Conservation (phyloP, 2,888 invertebrate species). For the Sarcophaga rosellei region DNA sequence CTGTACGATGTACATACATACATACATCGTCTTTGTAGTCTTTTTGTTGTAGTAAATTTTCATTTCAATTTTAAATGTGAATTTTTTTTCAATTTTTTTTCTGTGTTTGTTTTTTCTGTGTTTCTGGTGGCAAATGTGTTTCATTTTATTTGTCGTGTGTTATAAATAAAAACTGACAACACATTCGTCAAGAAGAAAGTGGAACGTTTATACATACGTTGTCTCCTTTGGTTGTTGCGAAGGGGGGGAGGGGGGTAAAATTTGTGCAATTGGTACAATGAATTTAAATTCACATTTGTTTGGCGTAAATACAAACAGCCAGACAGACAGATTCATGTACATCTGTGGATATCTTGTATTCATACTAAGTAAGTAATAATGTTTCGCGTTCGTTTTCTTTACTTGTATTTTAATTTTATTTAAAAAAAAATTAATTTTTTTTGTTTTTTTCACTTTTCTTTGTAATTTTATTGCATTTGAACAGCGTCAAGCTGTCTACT, state of each 20-base stretch:
- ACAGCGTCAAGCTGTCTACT: conserved; percentile 66
- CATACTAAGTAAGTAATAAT: conserved; percentile 9
- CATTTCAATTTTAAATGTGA: not conserved
- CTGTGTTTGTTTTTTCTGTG: not conserved
- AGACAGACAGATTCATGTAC: no score
- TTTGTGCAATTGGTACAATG: conserved; percentile 20
- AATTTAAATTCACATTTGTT: conserved; percentile 51
- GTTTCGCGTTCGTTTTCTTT: no score
- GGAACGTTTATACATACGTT: conserved; percentile 32
- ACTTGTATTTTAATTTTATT: no score
- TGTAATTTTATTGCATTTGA: conserved; percentile 53
- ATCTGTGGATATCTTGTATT: conserved; percentile 15
- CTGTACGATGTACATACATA: not conserved
- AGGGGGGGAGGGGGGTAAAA: conserved; percentile 22
- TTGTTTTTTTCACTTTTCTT: not conserved
- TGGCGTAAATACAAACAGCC: not conserved
- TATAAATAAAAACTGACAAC: conserved; percentile 64
- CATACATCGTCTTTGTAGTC: not conserved
- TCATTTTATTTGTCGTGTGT: conserved; percentile 36
- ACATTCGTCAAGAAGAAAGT: conserved; percentile 61
- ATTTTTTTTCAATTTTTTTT: conserved; percentile 14
- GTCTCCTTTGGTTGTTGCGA: not conserved
- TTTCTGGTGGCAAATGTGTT: conserved; percentile 27
- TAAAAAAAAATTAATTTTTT: not conserved
- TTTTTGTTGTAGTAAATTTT: not conserved